phyloP scores from a whole-genome alignment of 2,113 vertebrate species.

The Leiothrix lutea region DNA sequence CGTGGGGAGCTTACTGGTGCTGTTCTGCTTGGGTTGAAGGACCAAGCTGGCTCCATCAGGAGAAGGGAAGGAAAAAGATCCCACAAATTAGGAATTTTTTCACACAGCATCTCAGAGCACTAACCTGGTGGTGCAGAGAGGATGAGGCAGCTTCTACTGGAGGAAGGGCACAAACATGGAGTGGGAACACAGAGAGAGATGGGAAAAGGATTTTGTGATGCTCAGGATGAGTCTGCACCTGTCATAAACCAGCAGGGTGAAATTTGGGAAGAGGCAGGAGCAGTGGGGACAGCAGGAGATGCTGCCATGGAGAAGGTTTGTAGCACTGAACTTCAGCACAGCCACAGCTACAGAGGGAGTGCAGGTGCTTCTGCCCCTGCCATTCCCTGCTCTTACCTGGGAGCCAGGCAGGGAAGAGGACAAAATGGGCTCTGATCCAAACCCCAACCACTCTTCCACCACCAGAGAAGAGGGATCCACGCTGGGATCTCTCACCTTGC shows the following conservation, averaged over 20 bases:
- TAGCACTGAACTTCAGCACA: background rate
- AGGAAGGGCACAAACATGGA: accelerated
- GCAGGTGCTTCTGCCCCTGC: background rate
- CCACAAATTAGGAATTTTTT: background rate
- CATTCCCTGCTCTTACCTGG: background rate
- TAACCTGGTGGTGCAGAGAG: background rate
- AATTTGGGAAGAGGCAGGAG: background rate
- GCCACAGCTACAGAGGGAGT: background rate
- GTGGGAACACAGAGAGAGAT: background rate
- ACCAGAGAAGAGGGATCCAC: accelerated
- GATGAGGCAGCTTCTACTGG: background rate
- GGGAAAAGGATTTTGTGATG: background rate
- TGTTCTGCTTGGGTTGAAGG: background rate
- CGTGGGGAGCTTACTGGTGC: accelerated
- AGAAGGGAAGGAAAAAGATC: background rate
- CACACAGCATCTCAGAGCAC: background rate
- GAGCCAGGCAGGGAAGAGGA: background rate
- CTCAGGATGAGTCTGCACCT: background rate
- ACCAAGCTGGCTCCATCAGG: background rate
- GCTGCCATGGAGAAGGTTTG: background rate
- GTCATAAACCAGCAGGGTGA: background rate
- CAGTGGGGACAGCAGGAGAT: background rate
- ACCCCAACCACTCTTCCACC: background rate
- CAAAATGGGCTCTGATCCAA: background rate
- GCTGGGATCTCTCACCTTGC: background rate